Conservation (phyloP, 1,140 invertebrate species). For the Macrobrachium rosenbergii region DNA sequence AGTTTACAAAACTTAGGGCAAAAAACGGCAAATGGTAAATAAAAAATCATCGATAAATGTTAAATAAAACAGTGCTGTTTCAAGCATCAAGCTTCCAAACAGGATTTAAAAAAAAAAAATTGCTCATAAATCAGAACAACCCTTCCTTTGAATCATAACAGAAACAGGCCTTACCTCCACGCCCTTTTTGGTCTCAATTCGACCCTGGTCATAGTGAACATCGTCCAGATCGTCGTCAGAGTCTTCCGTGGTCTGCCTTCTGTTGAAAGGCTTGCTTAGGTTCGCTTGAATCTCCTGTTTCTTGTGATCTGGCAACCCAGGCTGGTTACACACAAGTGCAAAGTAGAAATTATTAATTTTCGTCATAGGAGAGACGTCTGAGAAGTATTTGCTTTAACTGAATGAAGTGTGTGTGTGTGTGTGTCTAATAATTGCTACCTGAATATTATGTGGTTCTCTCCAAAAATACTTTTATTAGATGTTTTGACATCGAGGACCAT, state of each 20-base stretch:
- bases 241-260: constrained; percentile 40
- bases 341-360: not conserved
- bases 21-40: not conserved
- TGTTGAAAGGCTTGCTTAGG: constrained; percentile 46
- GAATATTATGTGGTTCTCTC: not conserved
- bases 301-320: constrained; percentile 68
- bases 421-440: not conserved
- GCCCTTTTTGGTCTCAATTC: constrained; percentile 51
- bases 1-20: not conserved
- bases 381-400: not conserved
- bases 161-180: constrained; percentile 31
- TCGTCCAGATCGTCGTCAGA: constrained; percentile 49
- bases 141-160: not conserved
- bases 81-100: not conserved
- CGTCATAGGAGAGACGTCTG: not conserved
- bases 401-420: constrained; percentile 1
- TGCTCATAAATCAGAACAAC: too few relatives aligned
- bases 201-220: constrained; percentile 49
- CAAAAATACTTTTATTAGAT: too few relatives aligned
- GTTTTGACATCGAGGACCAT: too few relatives aligned
- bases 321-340: constrained; percentile 61
- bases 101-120: too few relatives aligned
- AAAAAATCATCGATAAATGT: not conserved
- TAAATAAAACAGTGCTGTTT: not conserved
- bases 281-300: constrained; percentile 67